Conservation (phyloP, 2,888 invertebrate genomes). For the Patella pellucida region DNA sequence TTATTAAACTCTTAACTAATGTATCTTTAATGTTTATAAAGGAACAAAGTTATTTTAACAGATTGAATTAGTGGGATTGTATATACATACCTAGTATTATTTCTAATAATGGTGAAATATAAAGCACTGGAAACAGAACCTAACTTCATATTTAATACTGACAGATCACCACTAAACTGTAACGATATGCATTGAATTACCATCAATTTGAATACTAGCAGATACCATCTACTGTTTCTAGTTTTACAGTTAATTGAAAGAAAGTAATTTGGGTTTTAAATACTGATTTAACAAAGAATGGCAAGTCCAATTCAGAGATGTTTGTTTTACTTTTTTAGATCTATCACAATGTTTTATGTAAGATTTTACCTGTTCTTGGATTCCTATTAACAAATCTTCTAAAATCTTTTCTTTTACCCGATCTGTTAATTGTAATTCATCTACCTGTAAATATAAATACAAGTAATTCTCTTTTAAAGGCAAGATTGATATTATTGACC, state of each 20-base stretch:
- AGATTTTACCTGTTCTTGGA: conserved; percentile 52
- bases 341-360: background rate
- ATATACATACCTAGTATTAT: conserved; percentile 58
- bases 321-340: too few relatives aligned
- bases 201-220: background rate
- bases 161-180: conserved; percentile 49
- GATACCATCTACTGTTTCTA: background rate
- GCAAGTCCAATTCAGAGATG: too few relatives aligned
- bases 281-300: too few relatives aligned
- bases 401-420: conserved; percentile 51
- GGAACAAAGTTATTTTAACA: too few relatives aligned
- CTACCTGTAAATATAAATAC: conserved; percentile 39
- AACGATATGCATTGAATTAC: conserved; percentile 10
- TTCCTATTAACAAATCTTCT: conserved; percentile 55
- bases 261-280: too few relatives aligned
- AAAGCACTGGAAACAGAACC: conserved; percentile 63
- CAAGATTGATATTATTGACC: too few relatives aligned
- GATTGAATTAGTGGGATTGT: too few relatives aligned
- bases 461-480: too few relatives aligned
- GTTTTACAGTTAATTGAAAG: too few relatives aligned
- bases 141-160: conserved; percentile 56
- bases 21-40: too few relatives aligned
- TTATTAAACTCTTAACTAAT: too few relatives aligned
- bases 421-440: conserved; percentile 48
- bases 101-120: conserved; percentile 62